Percentiles rank a stretch among this genome's conserved stretches.
Conservation (phyloP, 2,113 vertebrate genomes). For the Trematomus loennbergii region DNA sequence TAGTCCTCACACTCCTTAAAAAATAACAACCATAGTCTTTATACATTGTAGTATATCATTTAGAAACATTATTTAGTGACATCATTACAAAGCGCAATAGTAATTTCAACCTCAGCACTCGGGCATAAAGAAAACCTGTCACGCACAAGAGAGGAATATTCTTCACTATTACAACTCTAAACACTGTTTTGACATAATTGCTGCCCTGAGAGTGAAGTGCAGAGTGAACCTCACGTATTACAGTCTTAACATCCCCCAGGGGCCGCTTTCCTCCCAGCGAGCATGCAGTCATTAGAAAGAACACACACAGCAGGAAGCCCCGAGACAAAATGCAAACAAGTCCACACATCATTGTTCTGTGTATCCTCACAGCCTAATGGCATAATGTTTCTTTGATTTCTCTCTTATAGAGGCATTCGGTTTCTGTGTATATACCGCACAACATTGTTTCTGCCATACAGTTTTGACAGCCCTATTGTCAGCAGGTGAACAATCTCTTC, state of each 20-base stretch:
- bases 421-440: not conserved
- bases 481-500: constrained; percentile 11
- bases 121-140: constrained; percentile 49
- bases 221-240: constrained; percentile 64
- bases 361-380: constrained; percentile 38
- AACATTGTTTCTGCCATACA: constrained; percentile 17
- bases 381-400: not conserved
- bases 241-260: constrained; percentile 49
- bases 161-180: constrained; percentile 48
- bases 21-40: constrained; percentile 48
- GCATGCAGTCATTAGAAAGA: constrained; percentile 54
- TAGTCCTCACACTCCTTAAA: constrained; percentile 19
- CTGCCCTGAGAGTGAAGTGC: constrained; percentile 58
- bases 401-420: not conserved
- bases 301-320: constrained; percentile 50
- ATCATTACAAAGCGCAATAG: constrained; percentile 49
- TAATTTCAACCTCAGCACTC: constrained; percentile 57
- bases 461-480: constrained; percentile 30
- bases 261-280: constrained; percentile 51
- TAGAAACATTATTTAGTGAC: constrained; percentile 44
- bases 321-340: constrained; percentile 62
- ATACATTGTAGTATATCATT: constrained; percentile 62
- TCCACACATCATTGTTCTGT: constrained; percentile 40
- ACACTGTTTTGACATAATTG: constrained; percentile 73
- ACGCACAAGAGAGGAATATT: constrained; percentile 51